phyloP scores from a whole-genome alignment of 1,140 invertebrate genomes.

The Drosophila setifemur region DNA sequence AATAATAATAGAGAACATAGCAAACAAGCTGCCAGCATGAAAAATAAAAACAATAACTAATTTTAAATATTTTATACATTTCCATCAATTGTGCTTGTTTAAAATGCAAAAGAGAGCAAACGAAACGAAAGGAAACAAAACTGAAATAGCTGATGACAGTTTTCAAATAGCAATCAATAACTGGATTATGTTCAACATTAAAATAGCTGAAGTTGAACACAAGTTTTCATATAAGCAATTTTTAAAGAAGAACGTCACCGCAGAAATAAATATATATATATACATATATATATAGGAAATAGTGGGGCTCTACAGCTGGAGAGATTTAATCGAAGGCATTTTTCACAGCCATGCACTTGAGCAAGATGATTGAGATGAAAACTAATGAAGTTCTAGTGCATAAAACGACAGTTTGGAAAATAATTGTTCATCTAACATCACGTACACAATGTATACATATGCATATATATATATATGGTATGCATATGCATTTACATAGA shows the following conservation, averaged over 20 bases:
- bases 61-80: slow-evolving; percentile 75
- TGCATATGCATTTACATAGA: slow-evolving; percentile 9
- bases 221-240: slow-evolving; percentile 67
- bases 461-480: slow-evolving; percentile 22
- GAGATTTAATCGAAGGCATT: slow-evolving; percentile 35
- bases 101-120: slow-evolving; percentile 17
- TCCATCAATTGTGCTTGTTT: slow-evolving; percentile 64
- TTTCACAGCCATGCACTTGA: slow-evolving; percentile 13
- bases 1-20: slow-evolving; percentile 59
- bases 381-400: slow-evolving; percentile 49
- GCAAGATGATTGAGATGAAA: slow-evolving; percentile 22
- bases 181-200: slow-evolving; percentile 42
- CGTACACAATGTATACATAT: slow-evolving; percentile 30
- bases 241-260: slow-evolving; percentile 50
- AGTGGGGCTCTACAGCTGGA: slow-evolving; percentile 22
- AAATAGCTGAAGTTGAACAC: slow-evolving; percentile 56
- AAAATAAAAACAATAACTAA: slow-evolving; percentile 78
- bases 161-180: slow-evolving; percentile 58
- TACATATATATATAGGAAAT: slow-evolving; percentile 62
- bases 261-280: too few species aligned
- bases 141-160: slow-evolving; percentile 33
- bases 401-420: slow-evolving; percentile 60
- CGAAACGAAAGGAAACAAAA: slow-evolving; percentile 12
- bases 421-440: slow-evolving; percentile 53
- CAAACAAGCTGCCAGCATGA: slow-evolving; percentile 73